A percentile compares a stretch with the other conserved stretches of the same genome.
These are phyloP conservation scores for Atherinomorus stipes DNA, from an alignment of 2,113 vertebrate genomes.

Conservation along the genomic window DNA sequence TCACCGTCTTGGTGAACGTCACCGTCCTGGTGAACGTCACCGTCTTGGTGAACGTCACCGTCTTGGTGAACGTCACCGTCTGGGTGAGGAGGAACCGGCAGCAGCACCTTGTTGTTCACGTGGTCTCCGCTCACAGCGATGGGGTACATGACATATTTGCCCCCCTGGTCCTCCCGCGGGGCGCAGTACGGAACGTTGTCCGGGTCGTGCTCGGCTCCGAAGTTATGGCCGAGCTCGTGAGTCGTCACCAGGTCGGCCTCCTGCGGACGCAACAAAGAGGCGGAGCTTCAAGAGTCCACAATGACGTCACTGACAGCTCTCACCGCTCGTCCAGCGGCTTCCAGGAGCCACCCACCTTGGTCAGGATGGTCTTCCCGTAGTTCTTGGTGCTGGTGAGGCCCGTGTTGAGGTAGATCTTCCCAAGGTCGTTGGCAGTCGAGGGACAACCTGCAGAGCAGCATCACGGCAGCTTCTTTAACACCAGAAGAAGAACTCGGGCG, in stretches of 20 bases:
- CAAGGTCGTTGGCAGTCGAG: constrained; percentile 78
- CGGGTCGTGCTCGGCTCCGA: constrained; percentile 95
- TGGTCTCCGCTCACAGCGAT: constrained; percentile 98
- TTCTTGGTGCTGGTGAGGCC: constrained; percentile 98
- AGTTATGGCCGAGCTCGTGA: constrained; percentile 96
- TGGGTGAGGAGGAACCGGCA: background rate
- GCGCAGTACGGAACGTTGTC: constrained; percentile 90
- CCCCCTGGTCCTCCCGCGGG: constrained; percentile 93
- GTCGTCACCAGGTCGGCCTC: constrained; percentile 97
- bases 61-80: too few relatives aligned
- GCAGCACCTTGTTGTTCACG: constrained; percentile 95
- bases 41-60: too few relatives aligned
- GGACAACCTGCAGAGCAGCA: constrained; percentile 80
- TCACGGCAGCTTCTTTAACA: background rate
- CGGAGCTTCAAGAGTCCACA: background rate
- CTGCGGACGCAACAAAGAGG: constrained; percentile 67
- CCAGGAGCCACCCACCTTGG: constrained; percentile 84
- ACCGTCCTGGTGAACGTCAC: too few relatives aligned
- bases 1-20: too few relatives aligned
- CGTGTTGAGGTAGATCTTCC: constrained; percentile 92
- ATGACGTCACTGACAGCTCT: background rate
- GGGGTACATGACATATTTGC: constrained; percentile 97
- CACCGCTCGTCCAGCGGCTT: too few relatives aligned
- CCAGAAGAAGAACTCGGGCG: background rate
- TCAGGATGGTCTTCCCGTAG: constrained; percentile 98